Percentiles rank a stretch among this genome's conserved stretches.
Conservation (phyloP, 2,888 invertebrate species). For the Epistrophella euchroma region DNA sequence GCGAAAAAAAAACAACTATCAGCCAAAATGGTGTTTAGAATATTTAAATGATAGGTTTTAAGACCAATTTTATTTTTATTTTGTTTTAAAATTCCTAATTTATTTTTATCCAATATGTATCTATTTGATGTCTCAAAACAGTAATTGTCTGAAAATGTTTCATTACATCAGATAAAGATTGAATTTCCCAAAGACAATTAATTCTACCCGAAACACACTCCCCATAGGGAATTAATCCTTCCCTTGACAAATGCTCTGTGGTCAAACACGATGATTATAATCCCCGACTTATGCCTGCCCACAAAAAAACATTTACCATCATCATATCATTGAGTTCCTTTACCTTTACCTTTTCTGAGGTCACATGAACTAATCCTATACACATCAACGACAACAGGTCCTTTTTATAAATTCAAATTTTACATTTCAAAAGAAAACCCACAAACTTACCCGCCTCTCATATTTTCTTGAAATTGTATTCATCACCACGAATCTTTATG, state of each 20-base stretch:
- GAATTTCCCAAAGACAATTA: slow-evolving; percentile 54
- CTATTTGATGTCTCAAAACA: background rate
- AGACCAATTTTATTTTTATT: too few species aligned
- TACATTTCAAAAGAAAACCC: slow-evolving; percentile 50
- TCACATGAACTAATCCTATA: slow-evolving; percentile 44
- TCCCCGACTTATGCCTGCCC: slow-evolving; percentile 52
- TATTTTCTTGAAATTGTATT: slow-evolving; percentile 6
- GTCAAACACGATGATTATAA: slow-evolving; percentile 66
- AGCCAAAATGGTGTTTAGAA: too few species aligned
- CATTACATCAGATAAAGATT: slow-evolving; percentile 50
- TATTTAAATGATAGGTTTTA: too few species aligned
- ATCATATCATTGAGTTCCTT: background rate
- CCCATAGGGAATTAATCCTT: slow-evolving; percentile 61
- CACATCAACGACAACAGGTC: slow-evolving; percentile 46
- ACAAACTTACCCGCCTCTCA: slow-evolving; percentile 32
- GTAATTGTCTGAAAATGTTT: slow-evolving; percentile 13
- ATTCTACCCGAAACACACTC: slow-evolving; percentile 26
- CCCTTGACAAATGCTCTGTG: slow-evolving; percentile 65
- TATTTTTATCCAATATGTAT: background rate
- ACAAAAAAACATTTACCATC: slow-evolving; percentile 58
- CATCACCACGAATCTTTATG: background rate
- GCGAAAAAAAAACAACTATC: too few species aligned
- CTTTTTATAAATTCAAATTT: slow-evolving; percentile 37
- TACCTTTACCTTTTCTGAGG: background rate
- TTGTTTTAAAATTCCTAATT: background rate